Evolutionary conservation across 2,797 vertebrate species (phyloP).

Genomic region (Hybognathus amarus): DNA sequence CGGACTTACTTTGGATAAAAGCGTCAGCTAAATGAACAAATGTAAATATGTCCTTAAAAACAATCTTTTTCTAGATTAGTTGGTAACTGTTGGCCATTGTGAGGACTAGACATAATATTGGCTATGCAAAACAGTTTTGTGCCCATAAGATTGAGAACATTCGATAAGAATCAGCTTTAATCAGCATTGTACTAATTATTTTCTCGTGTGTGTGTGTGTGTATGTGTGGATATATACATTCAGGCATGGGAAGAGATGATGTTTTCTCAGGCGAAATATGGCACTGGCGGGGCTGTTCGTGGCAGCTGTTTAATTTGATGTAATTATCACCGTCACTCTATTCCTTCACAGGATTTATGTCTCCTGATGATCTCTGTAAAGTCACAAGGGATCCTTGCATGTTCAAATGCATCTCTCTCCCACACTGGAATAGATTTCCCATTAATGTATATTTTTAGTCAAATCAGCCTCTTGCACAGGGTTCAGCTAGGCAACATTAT

Average conservation of each 20-base stretch:
- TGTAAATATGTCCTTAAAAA: background rate
- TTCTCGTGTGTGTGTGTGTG: background rate
- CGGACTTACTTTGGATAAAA: too few relatives aligned
- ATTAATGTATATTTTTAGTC: background rate
- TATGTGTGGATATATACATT: background rate
- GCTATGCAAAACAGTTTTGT: background rate
- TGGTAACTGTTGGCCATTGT: background rate
- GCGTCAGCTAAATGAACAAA: too few relatives aligned
- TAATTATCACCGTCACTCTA: constrained; percentile 50
- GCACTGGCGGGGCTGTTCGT: background rate
- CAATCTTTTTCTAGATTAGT: background rate
- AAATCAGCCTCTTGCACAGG: background rate
- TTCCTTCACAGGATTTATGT: constrained; percentile 41
- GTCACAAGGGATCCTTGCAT: background rate
- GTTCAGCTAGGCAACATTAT: background rate
- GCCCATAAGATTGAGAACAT: background rate
- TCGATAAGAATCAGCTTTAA: constrained; percentile 7
- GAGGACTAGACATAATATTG: background rate
- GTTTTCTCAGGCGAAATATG: constrained; percentile 7
- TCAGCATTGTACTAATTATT: background rate
- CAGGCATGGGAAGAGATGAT: background rate
- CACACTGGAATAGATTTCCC: background rate
- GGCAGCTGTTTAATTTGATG: constrained; percentile 53
- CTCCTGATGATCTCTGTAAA: constrained; percentile 1
- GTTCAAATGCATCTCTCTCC: background rate